A percentile compares a stretch with the other conserved stretches of the same genome.
Evolutionary conservation across 1,140 invertebrate species (phyloP).

Genomic region (Andrena cerasifolii): DNA sequence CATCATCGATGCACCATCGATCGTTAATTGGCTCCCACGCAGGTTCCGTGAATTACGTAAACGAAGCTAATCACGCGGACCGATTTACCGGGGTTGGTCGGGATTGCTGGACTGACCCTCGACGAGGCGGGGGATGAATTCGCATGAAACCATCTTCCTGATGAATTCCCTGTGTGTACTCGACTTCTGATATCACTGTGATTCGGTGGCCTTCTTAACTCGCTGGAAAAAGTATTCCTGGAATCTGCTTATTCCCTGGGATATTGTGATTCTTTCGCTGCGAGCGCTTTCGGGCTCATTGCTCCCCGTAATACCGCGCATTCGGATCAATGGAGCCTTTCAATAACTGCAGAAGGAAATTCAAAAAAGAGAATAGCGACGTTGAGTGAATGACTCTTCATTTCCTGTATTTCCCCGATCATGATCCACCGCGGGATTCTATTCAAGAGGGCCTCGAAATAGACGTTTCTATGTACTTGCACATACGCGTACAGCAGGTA

Average conservation of each 20-base stretch:
- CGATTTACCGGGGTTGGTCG: background rate
- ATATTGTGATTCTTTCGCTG: background rate
- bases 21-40: conserved; percentile 4
- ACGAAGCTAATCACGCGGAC: conserved; percentile 2
- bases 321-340: conserved; percentile 19
- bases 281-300: background rate
- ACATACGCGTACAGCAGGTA: too few relatives aligned
- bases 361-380: background rate
- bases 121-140: too few relatives aligned
- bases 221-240: background rate
- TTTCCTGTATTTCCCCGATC: conserved; percentile 20
- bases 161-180: too few relatives aligned
- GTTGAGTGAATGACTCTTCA: conserved; percentile 6
- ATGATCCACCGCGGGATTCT: conserved; percentile 36
- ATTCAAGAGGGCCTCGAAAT: conserved; percentile 23
- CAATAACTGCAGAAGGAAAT: conserved; percentile 10
- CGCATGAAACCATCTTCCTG: too few relatives aligned
- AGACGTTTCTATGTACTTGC: too few relatives aligned
- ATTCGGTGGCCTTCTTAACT: too few relatives aligned
- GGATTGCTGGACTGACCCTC: background rate
- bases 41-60: conserved; percentile 13
- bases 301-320: conserved; percentile 11
- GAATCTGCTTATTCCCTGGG: too few relatives aligned
- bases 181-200: too few relatives aligned
- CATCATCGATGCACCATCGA: conserved; percentile 10